Evolutionary conservation across 2,888 invertebrate species (phyloP), one percentile per base, ranked within the genome.

Genomic region (Mechanitis messenoides): DNA sequence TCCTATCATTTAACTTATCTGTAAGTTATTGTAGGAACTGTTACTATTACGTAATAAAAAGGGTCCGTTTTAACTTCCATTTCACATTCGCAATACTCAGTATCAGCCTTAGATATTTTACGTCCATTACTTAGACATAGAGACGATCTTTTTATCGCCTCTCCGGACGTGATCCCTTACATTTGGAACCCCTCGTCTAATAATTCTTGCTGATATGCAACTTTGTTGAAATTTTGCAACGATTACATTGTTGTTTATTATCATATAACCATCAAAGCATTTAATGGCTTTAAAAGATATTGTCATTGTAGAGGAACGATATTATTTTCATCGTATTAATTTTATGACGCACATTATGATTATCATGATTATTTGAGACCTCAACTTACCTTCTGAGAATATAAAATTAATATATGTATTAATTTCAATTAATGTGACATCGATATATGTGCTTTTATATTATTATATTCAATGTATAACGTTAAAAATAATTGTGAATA

Each of bases 111-210:
- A 64, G 60, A 59, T 62, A 58, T 63, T 66, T 64, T 64, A 61
- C 64, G 68, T 54, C n/a, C 58, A 66, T 68, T 68, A 68, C 59
- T 66, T 58, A 66, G 56, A 56, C 53, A 62, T 55, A 59, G 64
- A 61, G 62, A 62, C 61, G 62, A 62, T 67, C 60, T 64, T 67
- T 62, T 64, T 64, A 64, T 61, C 60, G 58, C 53, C 55, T 20
- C 46, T 50, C 50, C 45, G 53, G 53, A 66, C 65, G 62, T 62
- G 65, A 58, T 53, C 65, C 59, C 56, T 55, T 53, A 46, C 62
- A 54, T 57, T 62, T 47, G 53, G 56, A 56, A 56, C 42, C 47
- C 47, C 33, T 35, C 55, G n/a, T 46, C 47, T 50, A 50, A 55
- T 58, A 56, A 53, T 53, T 56, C 50, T 55, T 28, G 45, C 45